Conservation (phyloP, 92 coral and sea anemone genomes). For the Pocillopora grandis region DNA sequence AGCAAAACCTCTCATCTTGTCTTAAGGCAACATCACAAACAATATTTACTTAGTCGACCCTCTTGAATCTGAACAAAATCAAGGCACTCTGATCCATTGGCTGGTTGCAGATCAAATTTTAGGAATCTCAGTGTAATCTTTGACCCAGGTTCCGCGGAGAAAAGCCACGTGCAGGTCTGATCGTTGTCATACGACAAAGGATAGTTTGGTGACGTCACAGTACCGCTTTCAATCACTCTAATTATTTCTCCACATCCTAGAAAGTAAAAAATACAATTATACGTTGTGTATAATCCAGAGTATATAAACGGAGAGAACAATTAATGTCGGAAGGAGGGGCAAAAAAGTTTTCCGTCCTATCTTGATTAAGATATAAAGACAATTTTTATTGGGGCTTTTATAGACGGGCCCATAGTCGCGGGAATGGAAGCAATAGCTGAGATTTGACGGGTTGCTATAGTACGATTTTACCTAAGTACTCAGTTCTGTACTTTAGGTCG, state of each 20-base stretch:
- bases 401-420: not conserved
- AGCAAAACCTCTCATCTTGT: not conserved
- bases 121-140: conserved; percentile 43
- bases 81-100: conserved; percentile 47
- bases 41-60: conserved; percentile 64
- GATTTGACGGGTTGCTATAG: not conserved
- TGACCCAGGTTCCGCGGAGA: conserved; percentile 41
- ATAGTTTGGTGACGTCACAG: conserved; percentile 67
- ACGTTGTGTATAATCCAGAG: no score
- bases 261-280: not conserved
- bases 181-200: conserved; percentile 56
- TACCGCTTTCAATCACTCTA: conserved; percentile 24
- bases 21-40: not conserved
- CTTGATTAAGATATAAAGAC: no score
- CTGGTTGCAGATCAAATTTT: conserved; percentile 56
- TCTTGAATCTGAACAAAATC: conserved; percentile 77
- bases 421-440: not conserved
- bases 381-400: not conserved
- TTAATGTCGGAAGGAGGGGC: no score
- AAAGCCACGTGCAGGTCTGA: conserved; percentile 72
- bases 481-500: conserved; percentile 58
- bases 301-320: no score
- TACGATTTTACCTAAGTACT: conserved; percentile 60
- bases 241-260: conserved; percentile 79
- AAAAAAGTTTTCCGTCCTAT: no score